A percentile compares a stretch with the other conserved stretches of the same genome.
Evolutionary conservation across 2,113 vertebrate genomes (phyloP).

Genomic region (Tupaia tana): DNA sequence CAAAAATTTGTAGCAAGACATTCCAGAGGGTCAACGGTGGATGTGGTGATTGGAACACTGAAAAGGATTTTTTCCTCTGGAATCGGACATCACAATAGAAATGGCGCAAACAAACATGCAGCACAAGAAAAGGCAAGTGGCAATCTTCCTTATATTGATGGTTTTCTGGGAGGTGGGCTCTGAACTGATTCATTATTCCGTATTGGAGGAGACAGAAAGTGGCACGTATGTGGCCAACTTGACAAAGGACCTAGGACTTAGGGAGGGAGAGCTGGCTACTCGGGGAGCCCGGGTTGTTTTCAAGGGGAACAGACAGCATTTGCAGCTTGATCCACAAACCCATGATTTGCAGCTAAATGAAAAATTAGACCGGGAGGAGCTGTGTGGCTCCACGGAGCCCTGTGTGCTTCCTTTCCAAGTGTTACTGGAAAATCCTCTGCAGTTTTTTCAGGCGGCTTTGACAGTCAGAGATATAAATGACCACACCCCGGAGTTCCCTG

Average conservation of each 20-base stretch:
- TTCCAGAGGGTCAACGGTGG: background rate
- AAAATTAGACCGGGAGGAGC: conserved; percentile 71
- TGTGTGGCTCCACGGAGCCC: conserved; percentile 74
- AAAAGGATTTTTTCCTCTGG: conserved; percentile 13
- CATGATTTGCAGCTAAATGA: conserved; percentile 81
- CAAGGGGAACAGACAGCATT: conserved; percentile 84
- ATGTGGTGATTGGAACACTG: background rate
- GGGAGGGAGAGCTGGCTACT: conserved; percentile 56
- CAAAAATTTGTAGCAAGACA: background rate
- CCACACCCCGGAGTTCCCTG: conserved; percentile 86
- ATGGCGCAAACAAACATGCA: conserved; percentile 36
- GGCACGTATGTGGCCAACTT: conserved; percentile 88
- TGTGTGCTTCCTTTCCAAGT: conserved; percentile 87
- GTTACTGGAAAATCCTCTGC: conserved; percentile 88
- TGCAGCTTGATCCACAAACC: conserved; percentile 82
- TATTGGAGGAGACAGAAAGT: conserved; percentile 86
- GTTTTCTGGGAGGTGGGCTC: conserved; percentile 53
- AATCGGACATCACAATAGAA: background rate
- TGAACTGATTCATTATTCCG: conserved; percentile 84
- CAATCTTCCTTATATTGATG: conserved; percentile 46
- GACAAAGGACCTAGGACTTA: conserved; percentile 80
- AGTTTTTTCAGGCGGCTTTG: conserved; percentile 84
- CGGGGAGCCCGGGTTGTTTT: conserved; percentile 86
- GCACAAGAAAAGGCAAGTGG: conserved; percentile 69
- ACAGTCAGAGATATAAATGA: conserved; percentile 89